Evolutionary conservation across 2,888 invertebrate genomes (phyloP), one percentile per base, ranked within the genome.

Genomic region (Lepas anatifera): DNA sequence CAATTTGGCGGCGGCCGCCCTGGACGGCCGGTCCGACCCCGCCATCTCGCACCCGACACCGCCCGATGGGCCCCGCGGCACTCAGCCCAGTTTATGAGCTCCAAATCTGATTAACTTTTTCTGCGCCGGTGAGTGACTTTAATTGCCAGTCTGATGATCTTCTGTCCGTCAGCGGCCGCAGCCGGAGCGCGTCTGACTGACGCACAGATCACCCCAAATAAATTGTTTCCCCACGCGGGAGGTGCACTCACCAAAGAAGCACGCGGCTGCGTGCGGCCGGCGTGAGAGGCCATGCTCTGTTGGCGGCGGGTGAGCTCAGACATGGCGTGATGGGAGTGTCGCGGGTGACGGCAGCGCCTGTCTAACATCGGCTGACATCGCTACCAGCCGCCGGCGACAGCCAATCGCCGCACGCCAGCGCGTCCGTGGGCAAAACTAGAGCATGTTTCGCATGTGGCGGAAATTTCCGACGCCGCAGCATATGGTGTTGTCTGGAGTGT

Each of bases 81-180:
- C 58, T 8, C 32, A 35, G 18, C 35, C 18, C 10, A 22, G 32
- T 32, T 35, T 58, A 58, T 58, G 58, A 58, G 58, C 58, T 58
- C 58, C 32, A 58, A 58, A 58, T 58, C 58, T 58, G 58, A 58
- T 58, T 58, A 58, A 58, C 58, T 58, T 58, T 58, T 58, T 58
- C 58, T 58, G 35, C n/a, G 58, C 58, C 58, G 32, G 58, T 58
- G 58, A 58, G 58, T 58, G 58, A 58, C 58, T 58, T 58, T 58
- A 58, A 58, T 58, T 58, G 58, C 58, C 22, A 35, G 58, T 32
- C 22, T 32, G 58, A 58, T 58, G 58, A 58, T 58, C 58, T 58
- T 58, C 58, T 58, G 58, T 58, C 58, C 58, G 35, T 58, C 58
- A 58, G 58, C 22, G n/a, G 58, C n/a, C 8, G 7, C 13, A 22